phyloP scores from a whole-genome alignment of 1,140 invertebrate genomes.

The Augochlora pura region DNA sequence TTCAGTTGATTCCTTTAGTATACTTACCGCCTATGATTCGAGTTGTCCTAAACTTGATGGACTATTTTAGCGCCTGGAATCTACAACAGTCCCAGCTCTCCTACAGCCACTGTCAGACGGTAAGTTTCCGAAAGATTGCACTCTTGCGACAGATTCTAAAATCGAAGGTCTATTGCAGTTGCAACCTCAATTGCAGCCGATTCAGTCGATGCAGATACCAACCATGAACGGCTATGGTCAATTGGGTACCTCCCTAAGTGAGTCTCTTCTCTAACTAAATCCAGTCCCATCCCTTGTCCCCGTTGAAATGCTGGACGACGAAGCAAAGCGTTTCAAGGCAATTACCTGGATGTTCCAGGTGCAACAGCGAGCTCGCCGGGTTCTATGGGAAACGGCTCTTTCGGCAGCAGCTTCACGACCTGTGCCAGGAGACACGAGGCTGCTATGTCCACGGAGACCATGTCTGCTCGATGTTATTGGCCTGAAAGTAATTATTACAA shows the following conservation, averaged over 20 bases:
- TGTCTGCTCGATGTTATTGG: conserved; percentile 73
- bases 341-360: conserved; percentile 78
- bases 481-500: conserved; percentile 68
- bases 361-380: conserved; percentile 67
- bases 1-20: not conserved
- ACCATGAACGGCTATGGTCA: conserved; percentile 80
- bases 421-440: conserved; percentile 72
- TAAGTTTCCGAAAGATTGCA: conserved; percentile 43
- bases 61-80: conserved; percentile 70
- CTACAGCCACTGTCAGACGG: conserved; percentile 73
- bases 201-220: conserved; percentile 79
- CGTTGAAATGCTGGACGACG: conserved; percentile 60
- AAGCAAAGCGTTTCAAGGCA: conserved; percentile 78
- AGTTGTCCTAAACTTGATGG: not conserved
- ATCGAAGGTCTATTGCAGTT: conserved; percentile 60
- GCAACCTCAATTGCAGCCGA: conserved; percentile 75
- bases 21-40: too few species aligned
- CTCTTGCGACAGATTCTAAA: too few species aligned
- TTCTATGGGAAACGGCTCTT: conserved; percentile 71
- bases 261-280: conserved; percentile 55
- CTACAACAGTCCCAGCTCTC: conserved; percentile 74
- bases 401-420: conserved; percentile 66
- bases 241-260: conserved; percentile 74
- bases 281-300: not conserved
- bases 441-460: conserved; percentile 63